phyloP scores from a whole-genome alignment of 2,797 vertebrate genomes.

The Platyrinchus mystaceus region DNA sequence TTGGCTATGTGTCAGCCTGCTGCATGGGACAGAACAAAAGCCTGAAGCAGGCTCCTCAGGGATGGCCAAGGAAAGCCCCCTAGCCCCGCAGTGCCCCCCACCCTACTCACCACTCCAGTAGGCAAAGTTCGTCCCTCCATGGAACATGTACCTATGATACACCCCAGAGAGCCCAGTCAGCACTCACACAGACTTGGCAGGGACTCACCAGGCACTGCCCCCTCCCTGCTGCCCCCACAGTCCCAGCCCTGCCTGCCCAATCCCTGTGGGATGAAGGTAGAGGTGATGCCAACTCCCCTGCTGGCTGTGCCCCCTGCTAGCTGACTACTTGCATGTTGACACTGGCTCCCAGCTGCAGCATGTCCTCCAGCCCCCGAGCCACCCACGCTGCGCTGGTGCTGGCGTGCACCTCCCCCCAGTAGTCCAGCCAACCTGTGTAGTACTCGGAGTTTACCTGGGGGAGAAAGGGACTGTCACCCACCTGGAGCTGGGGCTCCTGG shows the following conservation, averaged over 20 bases:
- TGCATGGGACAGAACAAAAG: neutral
- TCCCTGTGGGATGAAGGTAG: neutral
- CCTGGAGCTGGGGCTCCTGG: neutral
- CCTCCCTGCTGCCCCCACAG: neutral
- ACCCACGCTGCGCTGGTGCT: constrained; percentile 72
- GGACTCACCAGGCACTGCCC: neutral
- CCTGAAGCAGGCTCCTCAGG: neutral
- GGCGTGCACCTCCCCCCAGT: constrained; percentile 90
- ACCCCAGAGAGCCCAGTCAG: neutral
- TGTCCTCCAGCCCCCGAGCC: constrained; percentile 80
- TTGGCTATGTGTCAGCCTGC: neutral
- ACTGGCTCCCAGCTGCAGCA: constrained; percentile 89
- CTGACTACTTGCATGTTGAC: constrained; percentile 88
- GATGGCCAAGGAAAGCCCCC: neutral
- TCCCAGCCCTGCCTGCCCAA: neutral
- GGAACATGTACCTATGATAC: constrained; percentile 94
- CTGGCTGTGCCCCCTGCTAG: neutral
- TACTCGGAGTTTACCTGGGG: constrained; percentile 96
- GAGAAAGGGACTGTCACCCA: neutral
- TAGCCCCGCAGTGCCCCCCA: fast-evolving
- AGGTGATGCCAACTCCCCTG: neutral
- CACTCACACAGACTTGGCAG: neutral
- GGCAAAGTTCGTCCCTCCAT: constrained; percentile 96
- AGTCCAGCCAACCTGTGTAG: constrained; percentile 98
- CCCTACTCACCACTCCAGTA: constrained; percentile 93